A percentile compares a stretch with the other conserved stretches of the same genome.
These are phyloP conservation scores for Lypha dubia DNA, from an alignment of 2,888 invertebrate species.

Conservation along the genomic window DNA sequence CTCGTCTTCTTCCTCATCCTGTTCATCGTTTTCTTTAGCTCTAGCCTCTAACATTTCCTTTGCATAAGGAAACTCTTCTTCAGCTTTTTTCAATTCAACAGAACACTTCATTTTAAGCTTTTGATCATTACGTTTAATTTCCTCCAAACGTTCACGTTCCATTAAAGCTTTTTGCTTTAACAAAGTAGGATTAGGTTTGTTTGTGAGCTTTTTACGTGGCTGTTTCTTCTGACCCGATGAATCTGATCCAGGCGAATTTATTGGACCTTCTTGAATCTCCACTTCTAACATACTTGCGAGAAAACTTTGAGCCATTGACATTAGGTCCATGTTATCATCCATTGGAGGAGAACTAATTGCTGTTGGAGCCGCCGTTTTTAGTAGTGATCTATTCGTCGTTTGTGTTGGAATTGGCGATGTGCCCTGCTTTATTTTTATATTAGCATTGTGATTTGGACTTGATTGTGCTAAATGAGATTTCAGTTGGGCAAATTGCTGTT, in stretches of 20 bases:
- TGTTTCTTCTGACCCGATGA: slow-evolving; percentile 77
- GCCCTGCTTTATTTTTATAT: slow-evolving; percentile 24
- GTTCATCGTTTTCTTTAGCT: slow-evolving; percentile 27
- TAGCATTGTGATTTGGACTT: slow-evolving; percentile 5
- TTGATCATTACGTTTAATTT: slow-evolving; percentile 79
- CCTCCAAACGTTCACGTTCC: slow-evolving; percentile 79
- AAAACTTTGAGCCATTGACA: slow-evolving; percentile 75
- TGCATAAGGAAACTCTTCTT: slow-evolving; percentile 78
- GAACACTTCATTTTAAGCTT: slow-evolving; percentile 80
- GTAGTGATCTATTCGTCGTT: neutral
- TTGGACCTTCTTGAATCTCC: slow-evolving; percentile 77
- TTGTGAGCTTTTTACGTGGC: slow-evolving; percentile 82
- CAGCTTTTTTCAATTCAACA: slow-evolving; percentile 78
- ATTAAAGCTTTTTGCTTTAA: slow-evolving; percentile 79
- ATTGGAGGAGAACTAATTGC: neutral
- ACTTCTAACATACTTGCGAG: slow-evolving; percentile 82
- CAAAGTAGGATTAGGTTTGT: slow-evolving; percentile 82
- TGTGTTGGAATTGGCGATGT: slow-evolving; percentile 3
- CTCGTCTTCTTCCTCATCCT: slow-evolving; percentile 22
- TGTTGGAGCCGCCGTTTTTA: neutral
- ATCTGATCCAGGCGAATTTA: slow-evolving; percentile 51
- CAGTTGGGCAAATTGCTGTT: slow-evolving; percentile 11
- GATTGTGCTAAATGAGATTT: slow-evolving; percentile 18
- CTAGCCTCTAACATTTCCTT: slow-evolving; percentile 76
- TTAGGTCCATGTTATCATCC: slow-evolving; percentile 69